Evolutionary conservation across 1,140 invertebrate species (phyloP).

Genomic region (Scylla paramamosain): DNA sequence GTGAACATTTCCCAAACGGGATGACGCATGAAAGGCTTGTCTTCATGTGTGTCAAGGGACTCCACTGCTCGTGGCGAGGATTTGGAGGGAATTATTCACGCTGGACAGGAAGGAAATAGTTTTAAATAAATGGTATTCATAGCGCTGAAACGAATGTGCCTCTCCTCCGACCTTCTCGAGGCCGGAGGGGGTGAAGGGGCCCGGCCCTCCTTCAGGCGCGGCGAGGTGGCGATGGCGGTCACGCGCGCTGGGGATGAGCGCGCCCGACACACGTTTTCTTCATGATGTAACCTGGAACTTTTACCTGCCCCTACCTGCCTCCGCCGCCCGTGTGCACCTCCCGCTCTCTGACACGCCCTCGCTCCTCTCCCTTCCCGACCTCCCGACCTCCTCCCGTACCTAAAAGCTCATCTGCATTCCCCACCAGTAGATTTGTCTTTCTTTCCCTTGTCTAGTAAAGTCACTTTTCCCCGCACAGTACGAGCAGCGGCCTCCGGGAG

Average conservation of each 20-base stretch:
- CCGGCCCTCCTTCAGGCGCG: neutral
- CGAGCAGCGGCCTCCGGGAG: too few species aligned
- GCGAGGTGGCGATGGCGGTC: neutral
- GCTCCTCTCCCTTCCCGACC: neutral
- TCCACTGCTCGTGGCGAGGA: neutral
- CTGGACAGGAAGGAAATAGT: neutral
- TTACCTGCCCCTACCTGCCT: neutral
- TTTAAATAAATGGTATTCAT: neutral
- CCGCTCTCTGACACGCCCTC: neutral
- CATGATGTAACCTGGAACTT: constrained; percentile 22
- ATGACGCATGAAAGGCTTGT: neutral
- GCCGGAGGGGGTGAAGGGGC: neutral
- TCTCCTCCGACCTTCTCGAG: neutral
- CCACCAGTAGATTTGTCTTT: neutral
- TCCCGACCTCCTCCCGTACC: neutral
- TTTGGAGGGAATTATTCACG: neutral
- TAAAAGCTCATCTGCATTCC: neutral
- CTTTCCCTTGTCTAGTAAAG: neutral
- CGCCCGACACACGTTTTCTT: neutral
- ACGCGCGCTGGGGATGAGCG: neutral
- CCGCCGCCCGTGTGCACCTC: constrained; percentile 5
- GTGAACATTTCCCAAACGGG: neutral
- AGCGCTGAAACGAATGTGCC: neutral
- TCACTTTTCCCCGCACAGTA: too few species aligned
- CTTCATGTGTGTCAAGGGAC: neutral